Percentiles rank a stretch among this genome's conserved stretches.
Conservation (phyloP, 2,888 invertebrate species). For the Caenorhabditis macrosperma region DNA sequence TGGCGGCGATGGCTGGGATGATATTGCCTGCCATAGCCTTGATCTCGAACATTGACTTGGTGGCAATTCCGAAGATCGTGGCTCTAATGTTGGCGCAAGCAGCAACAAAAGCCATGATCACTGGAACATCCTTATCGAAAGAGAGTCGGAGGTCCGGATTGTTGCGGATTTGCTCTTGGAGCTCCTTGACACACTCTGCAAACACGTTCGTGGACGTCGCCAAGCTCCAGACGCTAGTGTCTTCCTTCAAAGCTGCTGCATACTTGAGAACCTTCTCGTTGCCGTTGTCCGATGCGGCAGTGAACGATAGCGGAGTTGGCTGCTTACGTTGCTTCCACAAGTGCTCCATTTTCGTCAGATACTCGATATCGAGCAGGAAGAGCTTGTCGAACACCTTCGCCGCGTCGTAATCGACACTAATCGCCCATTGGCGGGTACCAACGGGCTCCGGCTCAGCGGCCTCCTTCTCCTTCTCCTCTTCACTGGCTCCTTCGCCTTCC, state of each 20-base stretch:
- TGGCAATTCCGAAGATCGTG: slow-evolving; percentile 90
- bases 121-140: slow-evolving; percentile 90
- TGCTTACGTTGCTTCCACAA: slow-evolving; percentile 92
- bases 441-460: slow-evolving; percentile 51
- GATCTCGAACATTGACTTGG: slow-evolving; percentile 92
- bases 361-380: slow-evolving; percentile 94
- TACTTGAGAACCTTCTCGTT: not conserved
- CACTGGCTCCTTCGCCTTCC: not conserved
- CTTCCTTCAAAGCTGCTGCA: slow-evolving; percentile 12
- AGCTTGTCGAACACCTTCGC: slow-evolving; percentile 92
- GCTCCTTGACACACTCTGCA: slow-evolving; percentile 66
- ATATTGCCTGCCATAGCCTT: slow-evolving; percentile 99
- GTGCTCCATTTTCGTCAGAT: slow-evolving; percentile 93
- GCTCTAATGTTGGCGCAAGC: slow-evolving; percentile 94
- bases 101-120: slow-evolving; percentile 87
- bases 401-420: slow-evolving; percentile 88
- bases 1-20: slow-evolving; percentile 98
- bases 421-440: slow-evolving; percentile 92
- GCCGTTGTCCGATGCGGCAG: slow-evolving; percentile 20
- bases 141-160: slow-evolving; percentile 39
- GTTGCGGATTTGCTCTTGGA: slow-evolving; percentile 80
- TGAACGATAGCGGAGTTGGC: slow-evolving; percentile 82
- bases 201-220: slow-evolving; percentile 82
- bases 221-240: slow-evolving; percentile 66
- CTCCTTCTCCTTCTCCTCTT: slow-evolving; percentile 15